phyloP scores from a whole-genome alignment of 2,797 vertebrate genomes.

The Onychomys leucogaster region DNA sequence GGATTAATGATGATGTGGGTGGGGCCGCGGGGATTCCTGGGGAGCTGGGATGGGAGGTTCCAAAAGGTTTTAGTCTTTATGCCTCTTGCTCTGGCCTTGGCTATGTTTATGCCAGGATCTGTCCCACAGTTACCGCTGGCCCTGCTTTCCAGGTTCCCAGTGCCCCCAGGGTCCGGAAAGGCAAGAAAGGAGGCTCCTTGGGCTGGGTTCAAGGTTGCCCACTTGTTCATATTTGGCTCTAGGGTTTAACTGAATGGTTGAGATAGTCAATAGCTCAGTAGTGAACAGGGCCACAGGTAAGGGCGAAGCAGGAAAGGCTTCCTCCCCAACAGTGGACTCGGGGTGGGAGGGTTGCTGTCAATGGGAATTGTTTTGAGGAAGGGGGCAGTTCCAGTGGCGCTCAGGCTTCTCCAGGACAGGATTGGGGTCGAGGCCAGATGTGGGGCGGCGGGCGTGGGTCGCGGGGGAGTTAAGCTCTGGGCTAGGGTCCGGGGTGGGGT shows the following conservation, averaged over 20 bases:
- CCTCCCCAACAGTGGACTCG: neutral
- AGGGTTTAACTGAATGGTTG: conserved; percentile 56
- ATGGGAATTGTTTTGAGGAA: conserved; percentile 9
- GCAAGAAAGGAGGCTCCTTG: neutral
- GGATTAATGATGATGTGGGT: neutral
- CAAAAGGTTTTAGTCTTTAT: neutral
- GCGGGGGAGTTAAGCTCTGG: conserved; percentile 38
- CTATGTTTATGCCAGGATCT: neutral
- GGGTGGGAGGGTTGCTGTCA: neutral
- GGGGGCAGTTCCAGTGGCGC: conserved; percentile 32
- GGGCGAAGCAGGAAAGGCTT: neutral
- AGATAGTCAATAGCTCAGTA: neutral
- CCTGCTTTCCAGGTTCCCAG: neutral
- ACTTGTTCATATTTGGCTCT: neutral
- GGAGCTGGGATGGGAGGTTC: neutral
- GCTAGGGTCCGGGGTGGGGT: conserved; percentile 47
- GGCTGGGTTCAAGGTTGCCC: neutral
- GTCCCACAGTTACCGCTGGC: neutral
- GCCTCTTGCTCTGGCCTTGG: neutral
- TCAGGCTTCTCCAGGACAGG: conserved; percentile 9
- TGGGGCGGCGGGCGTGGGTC: neutral
- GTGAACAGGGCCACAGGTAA: conserved; percentile 10
- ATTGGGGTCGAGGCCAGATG: neutral
- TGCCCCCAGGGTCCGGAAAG: neutral
- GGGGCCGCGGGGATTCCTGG: neutral